Evolutionary conservation across 2,113 vertebrate genomes (phyloP).

Genomic region (Myotis davidii): DNA sequence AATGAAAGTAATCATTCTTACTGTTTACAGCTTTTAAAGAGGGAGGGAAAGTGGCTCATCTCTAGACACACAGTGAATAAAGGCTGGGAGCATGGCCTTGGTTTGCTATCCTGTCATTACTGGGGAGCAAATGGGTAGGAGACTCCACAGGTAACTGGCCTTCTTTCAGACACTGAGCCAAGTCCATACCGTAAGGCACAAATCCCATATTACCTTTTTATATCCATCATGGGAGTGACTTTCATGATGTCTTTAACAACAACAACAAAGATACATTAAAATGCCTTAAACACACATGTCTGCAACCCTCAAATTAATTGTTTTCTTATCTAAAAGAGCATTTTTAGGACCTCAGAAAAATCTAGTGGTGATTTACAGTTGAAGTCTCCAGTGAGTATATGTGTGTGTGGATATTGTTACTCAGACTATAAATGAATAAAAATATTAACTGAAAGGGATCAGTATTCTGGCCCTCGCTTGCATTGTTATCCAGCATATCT

Average conservation of each 20-base stretch:
- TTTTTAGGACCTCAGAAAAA: conserved; percentile 58
- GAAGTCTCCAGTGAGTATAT: neutral
- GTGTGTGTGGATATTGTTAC: neutral
- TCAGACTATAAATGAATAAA: conserved; percentile 7
- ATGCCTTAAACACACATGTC: conserved; percentile 27
- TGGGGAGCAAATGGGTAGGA: conserved; percentile 67
- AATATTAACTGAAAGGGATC: neutral
- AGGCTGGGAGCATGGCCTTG: conserved; percentile 31
- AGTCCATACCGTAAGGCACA: conserved; percentile 78
- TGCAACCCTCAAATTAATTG: neutral
- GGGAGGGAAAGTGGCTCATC: conserved; percentile 46
- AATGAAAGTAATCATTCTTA: conserved; percentile 57
- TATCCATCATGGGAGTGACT: conserved; percentile 56
- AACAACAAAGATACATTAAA: neutral
- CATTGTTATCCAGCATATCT: neutral
- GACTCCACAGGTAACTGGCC: conserved; percentile 77
- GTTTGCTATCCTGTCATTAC: conserved; percentile 76
- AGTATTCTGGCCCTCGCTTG: neutral
- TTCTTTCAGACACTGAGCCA: conserved; percentile 76
- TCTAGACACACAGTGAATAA: conserved; percentile 64
- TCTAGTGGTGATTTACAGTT: conserved; percentile 48
- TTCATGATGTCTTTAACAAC: conserved; percentile 60
- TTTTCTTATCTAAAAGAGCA: conserved; percentile 58
- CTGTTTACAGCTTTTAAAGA: neutral
- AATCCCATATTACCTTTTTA: conserved; percentile 68